Percentiles rank a stretch among this genome's conserved stretches.
phyloP scores from a whole-genome alignment of 2,797 vertebrate species.

The Diplodus sargus region DNA sequence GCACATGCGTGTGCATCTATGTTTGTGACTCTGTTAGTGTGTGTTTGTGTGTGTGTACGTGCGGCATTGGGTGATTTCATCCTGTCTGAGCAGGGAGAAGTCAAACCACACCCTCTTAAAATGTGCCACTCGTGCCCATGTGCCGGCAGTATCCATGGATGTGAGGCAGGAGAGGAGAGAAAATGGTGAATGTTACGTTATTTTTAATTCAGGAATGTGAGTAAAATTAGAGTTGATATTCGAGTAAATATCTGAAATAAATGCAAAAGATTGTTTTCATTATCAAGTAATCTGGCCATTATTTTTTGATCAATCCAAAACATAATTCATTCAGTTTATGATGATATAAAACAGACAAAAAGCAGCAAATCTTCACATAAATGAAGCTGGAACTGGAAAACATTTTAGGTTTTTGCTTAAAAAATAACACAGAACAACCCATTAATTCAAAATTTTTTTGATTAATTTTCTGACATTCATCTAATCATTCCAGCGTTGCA shows the following conservation, averaged over 20 bases:
- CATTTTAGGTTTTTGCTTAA: background rate
- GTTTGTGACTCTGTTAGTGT: slow-evolving; percentile 47
- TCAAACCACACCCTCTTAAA: slow-evolving; percentile 75
- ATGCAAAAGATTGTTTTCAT: background rate
- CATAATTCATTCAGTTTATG: background rate
- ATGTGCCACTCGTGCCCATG: slow-evolving; percentile 48
- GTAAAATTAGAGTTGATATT: background rate
- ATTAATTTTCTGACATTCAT: background rate
- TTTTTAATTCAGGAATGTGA: slow-evolving; percentile 15
- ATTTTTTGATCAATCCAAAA: background rate
- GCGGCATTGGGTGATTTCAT: slow-evolving; percentile 60
- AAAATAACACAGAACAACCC: background rate
- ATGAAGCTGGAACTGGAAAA: background rate
- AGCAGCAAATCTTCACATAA: background rate
- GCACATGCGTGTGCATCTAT: slow-evolving; percentile 41
- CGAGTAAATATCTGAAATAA: background rate
- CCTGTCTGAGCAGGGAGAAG: slow-evolving; percentile 44
- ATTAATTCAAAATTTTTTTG: background rate
- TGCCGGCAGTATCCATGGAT: slow-evolving; percentile 33
- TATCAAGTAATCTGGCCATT: background rate
- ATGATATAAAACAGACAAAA: background rate
- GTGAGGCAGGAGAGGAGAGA: slow-evolving; percentile 29
- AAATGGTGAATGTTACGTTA: slow-evolving; percentile 26
- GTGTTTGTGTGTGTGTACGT: slow-evolving; percentile 22
- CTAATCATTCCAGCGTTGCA: background rate